Conservation (phyloP, 2,113 vertebrate species). For the Notothenia rossii region DNA sequence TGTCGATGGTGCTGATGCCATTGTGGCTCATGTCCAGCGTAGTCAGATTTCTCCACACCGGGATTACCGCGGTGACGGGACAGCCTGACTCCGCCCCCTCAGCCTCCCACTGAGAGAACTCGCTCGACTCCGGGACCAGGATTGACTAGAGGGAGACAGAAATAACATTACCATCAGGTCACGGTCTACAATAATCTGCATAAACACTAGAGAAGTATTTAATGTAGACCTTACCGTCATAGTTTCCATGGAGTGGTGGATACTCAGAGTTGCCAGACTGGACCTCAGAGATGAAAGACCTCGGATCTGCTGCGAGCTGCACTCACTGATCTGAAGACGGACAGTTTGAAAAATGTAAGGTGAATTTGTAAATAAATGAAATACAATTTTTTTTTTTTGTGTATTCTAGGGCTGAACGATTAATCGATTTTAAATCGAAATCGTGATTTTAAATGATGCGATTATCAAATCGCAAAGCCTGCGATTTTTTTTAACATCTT, state of each 20-base stretch:
- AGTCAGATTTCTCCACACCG: slow-evolving; percentile 92
- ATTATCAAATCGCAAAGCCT: too few species aligned
- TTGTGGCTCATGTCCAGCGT: slow-evolving; percentile 98
- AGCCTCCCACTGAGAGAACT: slow-evolving; percentile 96
- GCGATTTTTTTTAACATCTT: too few species aligned
- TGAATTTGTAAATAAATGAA: too few species aligned
- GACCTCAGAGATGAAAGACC: slow-evolving; percentile 90
- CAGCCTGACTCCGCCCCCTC: slow-evolving; percentile 86
- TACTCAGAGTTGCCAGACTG: slow-evolving; percentile 89
- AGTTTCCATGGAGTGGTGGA: slow-evolving; percentile 87
- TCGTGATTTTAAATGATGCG: too few species aligned
- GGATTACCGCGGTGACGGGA: slow-evolving; percentile 92
- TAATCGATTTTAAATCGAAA: too few species aligned
- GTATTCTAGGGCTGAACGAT: too few species aligned
- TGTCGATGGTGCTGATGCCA: slow-evolving; percentile 89
- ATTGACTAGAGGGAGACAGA: slow-evolving; percentile 83
- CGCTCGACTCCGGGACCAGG: slow-evolving; percentile 92
- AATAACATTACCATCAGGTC: background rate
- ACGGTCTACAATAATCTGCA: background rate
- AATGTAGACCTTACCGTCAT: slow-evolving; percentile 87
- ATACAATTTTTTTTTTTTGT: too few species aligned
- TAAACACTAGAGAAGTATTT: too few species aligned
- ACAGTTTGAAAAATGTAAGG: background rate
- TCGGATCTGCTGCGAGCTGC: slow-evolving; percentile 88
- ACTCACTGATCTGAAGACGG: slow-evolving; percentile 89